phyloP scores from a whole-genome alignment of 2,888 invertebrate genomes.

The Drosophila eohydei region DNA sequence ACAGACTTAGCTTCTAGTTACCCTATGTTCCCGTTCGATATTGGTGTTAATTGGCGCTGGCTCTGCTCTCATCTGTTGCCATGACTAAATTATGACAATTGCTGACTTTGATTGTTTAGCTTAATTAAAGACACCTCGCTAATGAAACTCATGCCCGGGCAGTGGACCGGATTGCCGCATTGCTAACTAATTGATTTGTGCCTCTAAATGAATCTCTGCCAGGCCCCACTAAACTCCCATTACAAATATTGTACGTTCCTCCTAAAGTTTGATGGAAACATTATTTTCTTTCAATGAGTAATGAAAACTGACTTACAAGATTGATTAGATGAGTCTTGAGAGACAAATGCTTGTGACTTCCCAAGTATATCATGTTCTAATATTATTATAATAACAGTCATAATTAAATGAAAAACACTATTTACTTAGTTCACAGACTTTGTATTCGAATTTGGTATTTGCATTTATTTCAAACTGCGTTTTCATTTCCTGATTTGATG shows the following conservation, averaged over 20 bases:
- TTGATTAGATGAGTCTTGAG: no score
- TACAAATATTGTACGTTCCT: neutral
- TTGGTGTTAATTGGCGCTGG: slow-evolving; percentile 69
- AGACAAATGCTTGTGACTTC: no score
- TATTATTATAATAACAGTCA: no score
- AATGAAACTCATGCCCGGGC: slow-evolving; percentile 64
- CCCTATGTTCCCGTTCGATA: slow-evolving; percentile 57
- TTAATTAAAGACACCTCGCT: slow-evolving; percentile 75
- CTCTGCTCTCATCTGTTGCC: slow-evolving; percentile 51
- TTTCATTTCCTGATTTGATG: no score
- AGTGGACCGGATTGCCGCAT: slow-evolving; percentile 6
- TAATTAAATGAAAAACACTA: no score
- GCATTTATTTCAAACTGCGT: no score
- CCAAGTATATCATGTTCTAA: no score
- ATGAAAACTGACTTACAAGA: no score
- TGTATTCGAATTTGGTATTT: no score
- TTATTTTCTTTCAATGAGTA: no score
- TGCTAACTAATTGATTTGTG: slow-evolving; percentile 61
- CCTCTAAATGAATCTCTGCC: slow-evolving; percentile 23
- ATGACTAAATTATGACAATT: slow-evolving; percentile 73
- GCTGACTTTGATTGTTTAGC: slow-evolving; percentile 72
- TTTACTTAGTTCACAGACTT: no score
- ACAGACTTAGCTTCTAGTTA: slow-evolving; percentile 61
- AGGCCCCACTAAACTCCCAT: slow-evolving; percentile 16
- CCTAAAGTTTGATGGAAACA: neutral